phyloP scores from a whole-genome alignment of 2,113 vertebrate species.

The Cettia cetti region DNA sequence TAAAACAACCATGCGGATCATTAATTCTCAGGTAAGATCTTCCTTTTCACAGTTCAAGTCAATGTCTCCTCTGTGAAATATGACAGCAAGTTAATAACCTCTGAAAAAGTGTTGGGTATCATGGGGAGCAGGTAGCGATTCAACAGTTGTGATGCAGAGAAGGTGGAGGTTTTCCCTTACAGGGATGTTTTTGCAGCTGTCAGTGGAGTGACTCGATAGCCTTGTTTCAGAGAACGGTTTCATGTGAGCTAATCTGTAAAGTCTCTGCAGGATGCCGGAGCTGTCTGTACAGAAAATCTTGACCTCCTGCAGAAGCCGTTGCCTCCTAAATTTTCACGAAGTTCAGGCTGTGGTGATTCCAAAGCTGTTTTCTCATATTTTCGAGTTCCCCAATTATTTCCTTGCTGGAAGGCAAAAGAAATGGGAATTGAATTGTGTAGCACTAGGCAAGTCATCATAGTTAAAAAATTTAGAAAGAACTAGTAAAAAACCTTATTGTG shows the following conservation, averaged over 20 bases:
- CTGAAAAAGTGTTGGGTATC: neutral
- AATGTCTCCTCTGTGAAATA: neutral
- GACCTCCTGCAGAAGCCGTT: neutral
- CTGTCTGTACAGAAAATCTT: neutral
- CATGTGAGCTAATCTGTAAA: neutral
- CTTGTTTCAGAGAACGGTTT: neutral
- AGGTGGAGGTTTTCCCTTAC: neutral
- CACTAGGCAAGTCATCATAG: neutral
- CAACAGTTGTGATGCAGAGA: neutral
- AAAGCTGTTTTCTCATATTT: neutral
- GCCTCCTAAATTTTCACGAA: neutral
- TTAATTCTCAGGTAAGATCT: conserved; percentile 93
- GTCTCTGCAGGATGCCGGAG: neutral
- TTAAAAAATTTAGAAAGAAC: neutral
- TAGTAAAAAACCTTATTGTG: neutral
- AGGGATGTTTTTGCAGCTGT: neutral
- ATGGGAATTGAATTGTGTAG: neutral
- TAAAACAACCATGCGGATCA: conserved; percentile 94
- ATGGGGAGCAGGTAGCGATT: neutral
- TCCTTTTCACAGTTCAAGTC: neutral
- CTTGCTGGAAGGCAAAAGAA: neutral
- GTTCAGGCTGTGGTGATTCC: neutral
- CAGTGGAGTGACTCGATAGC: neutral
- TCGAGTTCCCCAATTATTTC: neutral
- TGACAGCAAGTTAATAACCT: neutral